phyloP scores from a whole-genome alignment of 30 jellyfish, hydroid and myxozoan species.

The Rhopilema esculentum region DNA sequence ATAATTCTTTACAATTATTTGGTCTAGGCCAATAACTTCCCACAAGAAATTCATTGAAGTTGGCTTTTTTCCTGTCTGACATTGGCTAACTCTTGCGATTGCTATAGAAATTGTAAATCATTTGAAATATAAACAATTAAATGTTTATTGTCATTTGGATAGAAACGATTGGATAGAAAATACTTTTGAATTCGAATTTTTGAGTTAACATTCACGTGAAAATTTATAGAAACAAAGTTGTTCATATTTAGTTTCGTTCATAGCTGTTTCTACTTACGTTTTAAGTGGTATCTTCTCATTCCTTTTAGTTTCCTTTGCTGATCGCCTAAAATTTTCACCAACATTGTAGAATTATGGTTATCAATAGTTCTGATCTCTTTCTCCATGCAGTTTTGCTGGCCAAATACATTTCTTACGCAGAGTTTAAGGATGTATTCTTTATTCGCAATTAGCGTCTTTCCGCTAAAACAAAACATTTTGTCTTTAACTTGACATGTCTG shows the following conservation, averaged over 20 bases:
- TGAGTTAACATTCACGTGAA: too few species aligned
- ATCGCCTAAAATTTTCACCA: slow-evolving; percentile 65
- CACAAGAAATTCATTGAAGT: slow-evolving; percentile 43
- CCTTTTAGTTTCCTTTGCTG: slow-evolving; percentile 38
- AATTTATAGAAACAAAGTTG: too few species aligned
- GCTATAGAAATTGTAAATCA: slow-evolving; percentile 46
- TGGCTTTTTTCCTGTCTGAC: slow-evolving; percentile 27
- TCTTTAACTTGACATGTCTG: too few species aligned
- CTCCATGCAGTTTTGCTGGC: slow-evolving; percentile 16
- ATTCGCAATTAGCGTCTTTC: slow-evolving; percentile 10
- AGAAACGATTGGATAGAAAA: too few species aligned
- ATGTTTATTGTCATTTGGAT: too few species aligned
- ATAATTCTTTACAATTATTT: not conserved
- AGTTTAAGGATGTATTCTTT: slow-evolving; percentile 2
- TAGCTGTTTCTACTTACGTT: slow-evolving; percentile 45
- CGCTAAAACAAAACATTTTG: slow-evolving; percentile 21
- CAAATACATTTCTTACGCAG: slow-evolving; percentile 26
- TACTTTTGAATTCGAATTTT: too few species aligned
- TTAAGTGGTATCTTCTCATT: slow-evolving; percentile 10
- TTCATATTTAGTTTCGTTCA: too few species aligned
- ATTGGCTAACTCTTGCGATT: slow-evolving; percentile 15
- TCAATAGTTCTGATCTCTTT: not conserved
- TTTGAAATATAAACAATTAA: not conserved
- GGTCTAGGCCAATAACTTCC: slow-evolving; percentile 52
- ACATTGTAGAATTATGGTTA: slow-evolving; percentile 34